Evolutionary conservation across 2,888 invertebrate species (phyloP).

Genomic region (Elysia crispata): DNA sequence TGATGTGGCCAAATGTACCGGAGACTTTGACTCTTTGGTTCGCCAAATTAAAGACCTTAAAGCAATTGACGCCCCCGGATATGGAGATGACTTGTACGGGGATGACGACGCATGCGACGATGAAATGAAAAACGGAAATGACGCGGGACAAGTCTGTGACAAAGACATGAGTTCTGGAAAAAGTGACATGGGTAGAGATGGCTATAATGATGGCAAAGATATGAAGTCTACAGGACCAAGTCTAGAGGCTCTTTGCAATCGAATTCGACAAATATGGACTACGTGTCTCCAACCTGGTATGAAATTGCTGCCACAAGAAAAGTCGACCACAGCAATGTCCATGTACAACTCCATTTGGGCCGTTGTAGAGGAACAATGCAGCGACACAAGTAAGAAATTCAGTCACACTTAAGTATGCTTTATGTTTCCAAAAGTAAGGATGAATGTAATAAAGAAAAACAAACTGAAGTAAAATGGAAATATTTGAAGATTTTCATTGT

Average conservation of each 20-base stretch:
- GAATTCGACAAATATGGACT: neutral
- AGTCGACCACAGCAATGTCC: neutral
- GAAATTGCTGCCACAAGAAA: neutral
- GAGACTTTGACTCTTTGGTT: conserved; percentile 18
- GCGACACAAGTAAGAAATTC: conserved; percentile 37
- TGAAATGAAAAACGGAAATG: neutral
- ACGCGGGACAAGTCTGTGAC: no score
- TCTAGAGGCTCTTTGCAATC: conserved; percentile 28
- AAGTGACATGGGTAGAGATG: neutral
- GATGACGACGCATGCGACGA: neutral
- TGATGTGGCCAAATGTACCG: conserved; percentile 18
- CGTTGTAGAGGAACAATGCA: conserved; percentile 14
- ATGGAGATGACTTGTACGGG: neutral
- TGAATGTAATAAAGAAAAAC: no score
- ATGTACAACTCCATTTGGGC: neutral
- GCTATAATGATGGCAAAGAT: neutral
- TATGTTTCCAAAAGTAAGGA: no score
- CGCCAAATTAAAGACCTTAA: conserved; percentile 19
- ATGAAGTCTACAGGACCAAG: neutral
- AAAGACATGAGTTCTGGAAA: neutral
- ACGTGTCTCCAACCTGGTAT: conserved; percentile 18
- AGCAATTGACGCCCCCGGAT: conserved; percentile 14
- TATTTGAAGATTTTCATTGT: no score
- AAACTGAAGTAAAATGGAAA: no score
- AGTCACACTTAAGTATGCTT: neutral